phyloP scores from a whole-genome alignment of 2,888 invertebrate species.

The Synergus umbraculus region DNA sequence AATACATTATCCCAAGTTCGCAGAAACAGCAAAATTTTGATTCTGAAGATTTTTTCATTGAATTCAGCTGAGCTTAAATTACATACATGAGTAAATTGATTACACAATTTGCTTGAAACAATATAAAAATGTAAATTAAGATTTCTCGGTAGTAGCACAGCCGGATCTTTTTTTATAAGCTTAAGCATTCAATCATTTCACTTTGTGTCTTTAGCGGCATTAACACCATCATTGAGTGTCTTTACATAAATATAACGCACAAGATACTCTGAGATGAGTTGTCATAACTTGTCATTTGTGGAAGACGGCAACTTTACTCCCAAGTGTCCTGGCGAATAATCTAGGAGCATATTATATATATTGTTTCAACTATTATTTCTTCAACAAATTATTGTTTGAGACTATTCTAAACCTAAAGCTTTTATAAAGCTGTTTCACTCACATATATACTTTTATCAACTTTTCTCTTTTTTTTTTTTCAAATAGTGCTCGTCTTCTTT shows the following conservation, averaged over 20 bases:
- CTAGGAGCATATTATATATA: neutral
- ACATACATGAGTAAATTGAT: neutral
- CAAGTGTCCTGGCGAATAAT: conserved; percentile 6
- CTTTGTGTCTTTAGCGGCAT: conserved; percentile 31
- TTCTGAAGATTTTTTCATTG: neutral
- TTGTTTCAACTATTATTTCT: conserved; percentile 6
- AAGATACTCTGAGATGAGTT: conserved; percentile 23
- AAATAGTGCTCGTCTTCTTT: neutral
- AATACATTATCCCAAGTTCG: neutral
- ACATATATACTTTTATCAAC: neutral
- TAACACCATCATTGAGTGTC: neutral
- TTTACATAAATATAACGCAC: conserved; percentile 1
- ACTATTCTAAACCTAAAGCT: conserved; percentile 5
- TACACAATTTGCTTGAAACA: neutral
- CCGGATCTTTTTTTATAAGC: conserved; percentile 15
- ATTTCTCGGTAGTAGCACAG: conserved; percentile 6
- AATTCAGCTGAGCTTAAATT: neutral
- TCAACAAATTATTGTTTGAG: neutral
- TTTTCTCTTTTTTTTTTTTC: neutral
- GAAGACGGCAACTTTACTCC: conserved; percentile 29
- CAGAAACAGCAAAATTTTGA: conserved; percentile 1
- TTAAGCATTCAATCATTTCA: conserved; percentile 23
- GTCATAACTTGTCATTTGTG: conserved; percentile 5
- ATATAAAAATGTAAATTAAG: conserved; percentile 14
- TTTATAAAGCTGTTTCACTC: neutral